Percentiles rank a stretch among this genome's conserved stretches.
Conservation (phyloP, 2,113 vertebrate genomes). For the Indicator indicator region DNA sequence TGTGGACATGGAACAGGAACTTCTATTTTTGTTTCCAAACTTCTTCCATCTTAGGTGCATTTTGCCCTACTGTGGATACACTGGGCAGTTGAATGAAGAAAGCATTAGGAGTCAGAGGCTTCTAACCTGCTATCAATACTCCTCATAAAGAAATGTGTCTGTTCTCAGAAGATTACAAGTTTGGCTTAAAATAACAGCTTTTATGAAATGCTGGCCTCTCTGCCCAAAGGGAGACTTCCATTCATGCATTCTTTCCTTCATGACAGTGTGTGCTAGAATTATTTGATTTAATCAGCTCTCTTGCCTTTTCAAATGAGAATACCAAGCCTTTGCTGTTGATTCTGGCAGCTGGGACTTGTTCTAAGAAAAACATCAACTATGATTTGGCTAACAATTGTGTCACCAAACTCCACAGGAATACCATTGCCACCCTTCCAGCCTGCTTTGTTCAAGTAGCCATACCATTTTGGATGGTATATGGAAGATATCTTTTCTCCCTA, state of each 20-base stretch:
- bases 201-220: not conserved
- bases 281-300: slow-evolving; percentile 4
- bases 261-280: not conserved
- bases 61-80: not conserved
- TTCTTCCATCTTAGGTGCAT: not conserved
- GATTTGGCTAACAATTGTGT: not conserved
- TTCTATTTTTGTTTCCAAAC: not conserved
- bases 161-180: not conserved
- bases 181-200: not conserved
- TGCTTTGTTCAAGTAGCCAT: not conserved
- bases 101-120: not conserved
- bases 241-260: not conserved
- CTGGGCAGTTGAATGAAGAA: not conserved
- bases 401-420: not conserved
- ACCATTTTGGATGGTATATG: not conserved
- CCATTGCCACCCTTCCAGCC: not conserved
- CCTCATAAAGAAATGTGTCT: not conserved
- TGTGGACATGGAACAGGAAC: not conserved
- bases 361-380: not conserved
- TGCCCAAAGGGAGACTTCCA: not conserved
- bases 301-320: not conserved
- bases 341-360: not conserved
- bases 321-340: not conserved
- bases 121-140: not conserved
- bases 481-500: not conserved